These are phyloP conservation scores for Tiliacea aurago DNA, from an alignment of 2,888 invertebrate species.

Conservation along the genomic window DNA sequence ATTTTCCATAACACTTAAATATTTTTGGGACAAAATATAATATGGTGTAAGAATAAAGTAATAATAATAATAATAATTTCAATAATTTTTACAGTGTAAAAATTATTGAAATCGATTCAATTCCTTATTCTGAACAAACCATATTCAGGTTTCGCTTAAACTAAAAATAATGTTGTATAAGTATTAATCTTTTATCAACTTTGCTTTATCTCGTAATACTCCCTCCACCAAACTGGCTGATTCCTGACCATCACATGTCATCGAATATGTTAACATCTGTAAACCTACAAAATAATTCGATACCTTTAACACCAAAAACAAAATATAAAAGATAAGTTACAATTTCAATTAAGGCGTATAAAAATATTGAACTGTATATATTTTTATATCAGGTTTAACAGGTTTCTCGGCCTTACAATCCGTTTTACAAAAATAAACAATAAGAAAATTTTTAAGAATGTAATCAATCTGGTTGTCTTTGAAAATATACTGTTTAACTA, in stretches of 20 bases:
- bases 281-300: background rate
- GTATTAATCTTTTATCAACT: background rate
- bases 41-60: too few species aligned
- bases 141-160: too few species aligned
- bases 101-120: too few species aligned
- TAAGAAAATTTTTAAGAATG: conserved; percentile 6
- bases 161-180: too few species aligned
- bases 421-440: conserved; percentile 14
- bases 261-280: conserved; percentile 10
- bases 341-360: conserved; percentile 4
- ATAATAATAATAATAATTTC: too few species aligned
- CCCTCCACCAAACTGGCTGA: background rate
- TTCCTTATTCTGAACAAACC: too few species aligned
- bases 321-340: conserved; percentile 13
- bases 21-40: too few species aligned
- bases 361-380: background rate
- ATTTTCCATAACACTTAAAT: too few species aligned
- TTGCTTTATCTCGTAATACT: background rate
- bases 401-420: conserved; percentile 14
- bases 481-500: background rate
- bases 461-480: conserved; percentile 6
- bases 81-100: too few species aligned
- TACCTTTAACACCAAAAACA: background rate
- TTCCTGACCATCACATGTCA: background rate
- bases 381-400: conserved; percentile 21